A percentile compares a stretch with the other conserved stretches of the same genome.
Evolutionary conservation across 2,113 vertebrate genomes (phyloP).

Genomic region (Stomatorhinus ivindoensis): DNA sequence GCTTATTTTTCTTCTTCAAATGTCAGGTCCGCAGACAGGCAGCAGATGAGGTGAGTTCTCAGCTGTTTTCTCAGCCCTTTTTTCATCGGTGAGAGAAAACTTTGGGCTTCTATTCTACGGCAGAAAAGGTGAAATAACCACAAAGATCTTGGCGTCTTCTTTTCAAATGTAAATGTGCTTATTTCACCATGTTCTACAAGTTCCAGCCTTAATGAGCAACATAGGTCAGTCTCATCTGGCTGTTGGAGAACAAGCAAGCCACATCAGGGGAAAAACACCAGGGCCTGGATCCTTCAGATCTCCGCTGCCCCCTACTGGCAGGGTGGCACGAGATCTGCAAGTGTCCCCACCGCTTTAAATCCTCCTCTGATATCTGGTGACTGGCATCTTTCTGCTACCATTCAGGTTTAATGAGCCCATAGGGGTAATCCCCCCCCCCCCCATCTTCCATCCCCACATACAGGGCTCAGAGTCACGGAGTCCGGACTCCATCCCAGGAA

Average conservation of each 20-base stretch:
- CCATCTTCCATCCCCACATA: background rate
- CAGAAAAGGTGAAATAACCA: background rate
- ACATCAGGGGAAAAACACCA: background rate
- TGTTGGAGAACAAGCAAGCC: background rate
- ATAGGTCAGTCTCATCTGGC: background rate
- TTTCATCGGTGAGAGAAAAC: background rate
- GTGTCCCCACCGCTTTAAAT: background rate
- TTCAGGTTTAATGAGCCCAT: background rate
- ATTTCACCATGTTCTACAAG: background rate
- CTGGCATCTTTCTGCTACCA: background rate
- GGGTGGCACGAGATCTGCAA: background rate
- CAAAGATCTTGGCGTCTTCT: background rate
- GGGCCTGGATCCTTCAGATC: background rate
- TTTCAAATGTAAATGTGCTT: background rate
- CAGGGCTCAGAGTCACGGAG: background rate
- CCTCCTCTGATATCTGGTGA: background rate
- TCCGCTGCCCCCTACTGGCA: background rate
- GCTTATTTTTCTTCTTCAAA: background rate
- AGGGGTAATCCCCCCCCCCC: background rate
- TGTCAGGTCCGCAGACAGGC: background rate
- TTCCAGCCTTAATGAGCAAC: background rate
- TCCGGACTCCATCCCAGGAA: background rate
- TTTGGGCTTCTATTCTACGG: background rate
- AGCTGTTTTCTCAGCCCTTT: background rate
- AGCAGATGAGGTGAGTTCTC: background rate